Base-by-base conservation (phyloP, 2,888 invertebrate genomes). In the Shargacucullia verbasci region DNA sequence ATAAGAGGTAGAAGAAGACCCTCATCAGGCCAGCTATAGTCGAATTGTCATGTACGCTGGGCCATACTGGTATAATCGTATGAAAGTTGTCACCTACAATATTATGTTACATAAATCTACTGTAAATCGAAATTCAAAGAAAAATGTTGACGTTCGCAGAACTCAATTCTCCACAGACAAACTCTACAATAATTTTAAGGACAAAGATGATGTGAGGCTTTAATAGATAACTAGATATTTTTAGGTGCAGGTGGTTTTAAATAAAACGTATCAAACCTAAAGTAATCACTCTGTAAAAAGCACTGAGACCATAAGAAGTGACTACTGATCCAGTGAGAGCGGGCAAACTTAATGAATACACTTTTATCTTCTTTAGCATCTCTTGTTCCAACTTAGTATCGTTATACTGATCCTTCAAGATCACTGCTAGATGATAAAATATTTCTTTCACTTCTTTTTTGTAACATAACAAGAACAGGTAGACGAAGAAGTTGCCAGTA, bases 31-130 rank as follows among this genome's bases (percentile, higher is more conserved):
- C 46, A 0, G 88, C 84, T 2, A 33, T 8, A 0, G 3, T 1
- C 0, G 83, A 78, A 0, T 31, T 39, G 33, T 87, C 83, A 0
- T 59, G 52, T 0, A 78, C 70, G 4, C 85, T 81, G 0, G 89
- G 89, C 87, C 87, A 89, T 1, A 62, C 78, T 2, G 84, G 79
- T 20, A 83, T 63, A 0, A 87, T 53, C 0, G 83, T 83, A 2
- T 72, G 75, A 48, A 88, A 87, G 2, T 72, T 76, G 9, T 62
- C 64, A 8, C 68, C 80, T 81, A 45, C 2, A 29, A 9, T 29
- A 9, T 6, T 1, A 6, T 9, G 7, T 9, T 9, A 29, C 8
- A 29, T 29, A 29, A 29, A 29, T 9, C 4, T 9, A 29, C 1
- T 8, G 29, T 20, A 2, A 29, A 9, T 6, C 29, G 29, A 29